phyloP scores from a whole-genome alignment of 2,797 vertebrate species.

The Eptatretus atami region DNA sequence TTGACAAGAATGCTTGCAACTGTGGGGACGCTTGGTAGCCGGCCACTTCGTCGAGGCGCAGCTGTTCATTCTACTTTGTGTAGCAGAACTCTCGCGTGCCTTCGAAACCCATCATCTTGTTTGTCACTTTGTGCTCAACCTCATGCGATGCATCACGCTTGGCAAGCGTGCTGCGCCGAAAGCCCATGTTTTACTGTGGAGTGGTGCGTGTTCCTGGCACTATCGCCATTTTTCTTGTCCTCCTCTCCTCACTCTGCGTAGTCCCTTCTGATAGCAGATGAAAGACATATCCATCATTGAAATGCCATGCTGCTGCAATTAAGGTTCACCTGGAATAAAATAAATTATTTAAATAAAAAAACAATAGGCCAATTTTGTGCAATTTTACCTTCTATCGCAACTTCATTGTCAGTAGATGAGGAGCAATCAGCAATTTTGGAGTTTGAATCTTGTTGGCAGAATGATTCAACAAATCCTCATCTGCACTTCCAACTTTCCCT shows the following conservation, averaged over 20 bases:
- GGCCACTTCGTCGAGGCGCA: conserved; percentile 1
- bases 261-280: too few species aligned
- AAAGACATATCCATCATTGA: too few species aligned
- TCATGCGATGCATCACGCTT: background rate
- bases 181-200: conserved; percentile 1
- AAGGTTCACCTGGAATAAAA: too few species aligned
- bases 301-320: too few species aligned
- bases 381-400: too few species aligned
- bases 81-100: background rate
- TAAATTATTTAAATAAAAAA: too few species aligned
- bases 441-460: too few species aligned
- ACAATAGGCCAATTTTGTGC: too few species aligned
- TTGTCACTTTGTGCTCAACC: conserved; percentile 1
- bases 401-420: too few species aligned
- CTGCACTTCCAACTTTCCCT: too few species aligned
- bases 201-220: background rate
- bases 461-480: too few species aligned
- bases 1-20: conserved; percentile 2
- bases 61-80: background rate
- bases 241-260: background rate
- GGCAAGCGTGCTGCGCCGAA: conserved; percentile 4
- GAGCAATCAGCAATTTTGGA: too few species aligned
- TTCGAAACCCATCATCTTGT: background rate
- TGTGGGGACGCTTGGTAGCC: conserved; percentile 2
- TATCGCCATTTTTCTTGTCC: conserved; percentile 1